phyloP scores from a whole-genome alignment of 2,113 vertebrate species.

The Gymnorhina tibicen region DNA sequence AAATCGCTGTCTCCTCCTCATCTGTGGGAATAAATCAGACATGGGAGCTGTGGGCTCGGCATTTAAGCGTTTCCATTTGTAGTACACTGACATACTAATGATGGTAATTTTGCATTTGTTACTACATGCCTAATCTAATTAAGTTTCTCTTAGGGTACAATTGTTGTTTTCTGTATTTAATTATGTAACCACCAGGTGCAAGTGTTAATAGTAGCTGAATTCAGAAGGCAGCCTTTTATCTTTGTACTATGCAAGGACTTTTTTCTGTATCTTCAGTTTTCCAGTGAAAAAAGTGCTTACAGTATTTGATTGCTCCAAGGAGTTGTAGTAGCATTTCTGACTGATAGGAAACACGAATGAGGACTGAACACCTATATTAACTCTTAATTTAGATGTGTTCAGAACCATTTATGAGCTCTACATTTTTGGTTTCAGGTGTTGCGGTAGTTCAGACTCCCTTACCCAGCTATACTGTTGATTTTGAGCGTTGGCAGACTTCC shows the following conservation, averaged over 20 bases:
- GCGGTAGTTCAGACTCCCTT: slow-evolving; percentile 18
- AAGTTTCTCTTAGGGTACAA: slow-evolving; percentile 25
- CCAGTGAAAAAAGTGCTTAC: background rate
- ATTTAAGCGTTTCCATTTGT: slow-evolving; percentile 22
- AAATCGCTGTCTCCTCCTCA: background rate
- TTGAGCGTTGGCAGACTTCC: background rate
- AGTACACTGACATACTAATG: slow-evolving; percentile 29
- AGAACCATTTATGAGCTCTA: background rate
- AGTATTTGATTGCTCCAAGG: background rate
- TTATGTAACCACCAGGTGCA: slow-evolving; percentile 47
- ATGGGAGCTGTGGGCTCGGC: slow-evolving; percentile 5
- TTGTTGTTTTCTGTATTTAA: slow-evolving; percentile 45
- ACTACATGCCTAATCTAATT: slow-evolving; percentile 46
- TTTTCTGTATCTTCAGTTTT: slow-evolving; percentile 6
- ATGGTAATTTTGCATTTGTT: slow-evolving; percentile 50
- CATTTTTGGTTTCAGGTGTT: slow-evolving; percentile 56
- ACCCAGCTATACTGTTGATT: slow-evolving; percentile 27
- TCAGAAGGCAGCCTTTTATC: slow-evolving; percentile 33
- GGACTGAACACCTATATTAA: background rate
- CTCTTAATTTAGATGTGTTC: background rate
- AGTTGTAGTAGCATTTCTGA: background rate
- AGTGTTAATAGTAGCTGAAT: slow-evolving; percentile 46
- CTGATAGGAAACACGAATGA: slow-evolving; percentile 1
- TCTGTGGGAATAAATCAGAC: slow-evolving; percentile 34
- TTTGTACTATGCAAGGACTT: background rate